These are phyloP conservation scores for Rhombomys opimus DNA, from an alignment of 2,113 vertebrate species.

Conservation along the genomic window DNA sequence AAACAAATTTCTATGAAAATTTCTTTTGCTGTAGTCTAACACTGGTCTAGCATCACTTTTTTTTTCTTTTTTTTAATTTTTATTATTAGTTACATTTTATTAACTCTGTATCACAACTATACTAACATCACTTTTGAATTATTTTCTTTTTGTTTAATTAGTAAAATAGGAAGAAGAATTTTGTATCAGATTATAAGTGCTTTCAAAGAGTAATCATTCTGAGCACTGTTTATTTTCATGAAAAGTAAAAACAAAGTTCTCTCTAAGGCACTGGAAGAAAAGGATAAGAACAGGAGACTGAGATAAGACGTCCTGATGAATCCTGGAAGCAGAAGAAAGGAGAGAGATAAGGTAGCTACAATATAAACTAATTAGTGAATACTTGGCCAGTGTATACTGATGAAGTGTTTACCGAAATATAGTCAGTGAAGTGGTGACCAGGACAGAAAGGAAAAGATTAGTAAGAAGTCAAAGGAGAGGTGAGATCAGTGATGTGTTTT, in stretches of 20 bases:
- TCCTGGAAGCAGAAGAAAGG: background rate
- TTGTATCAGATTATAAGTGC: background rate
- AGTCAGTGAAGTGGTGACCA: background rate
- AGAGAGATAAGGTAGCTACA: background rate
- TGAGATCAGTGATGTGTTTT: background rate
- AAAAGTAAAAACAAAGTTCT: background rate
- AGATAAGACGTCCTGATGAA: background rate
- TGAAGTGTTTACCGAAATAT: background rate
- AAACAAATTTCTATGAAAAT: background rate
- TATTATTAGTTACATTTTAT: background rate
- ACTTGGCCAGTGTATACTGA: background rate
- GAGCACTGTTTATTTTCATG: constrained; percentile 11
- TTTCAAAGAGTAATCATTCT: constrained; percentile 8
- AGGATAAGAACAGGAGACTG: background rate
- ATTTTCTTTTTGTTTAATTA: constrained; percentile 16
- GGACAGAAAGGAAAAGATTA: background rate
- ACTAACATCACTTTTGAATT: background rate
- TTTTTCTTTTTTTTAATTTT: too few relatives aligned
- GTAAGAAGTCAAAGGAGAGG: background rate
- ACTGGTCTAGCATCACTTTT: constrained; percentile 7
- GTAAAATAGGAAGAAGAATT: background rate
- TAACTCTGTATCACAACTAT: too few relatives aligned
- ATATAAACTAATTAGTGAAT: background rate
- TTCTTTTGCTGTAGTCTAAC: background rate
- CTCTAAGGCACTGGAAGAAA: background rate